Conservation (phyloP, 1,140 invertebrate species). For the Xylocopa sonorina region DNA sequence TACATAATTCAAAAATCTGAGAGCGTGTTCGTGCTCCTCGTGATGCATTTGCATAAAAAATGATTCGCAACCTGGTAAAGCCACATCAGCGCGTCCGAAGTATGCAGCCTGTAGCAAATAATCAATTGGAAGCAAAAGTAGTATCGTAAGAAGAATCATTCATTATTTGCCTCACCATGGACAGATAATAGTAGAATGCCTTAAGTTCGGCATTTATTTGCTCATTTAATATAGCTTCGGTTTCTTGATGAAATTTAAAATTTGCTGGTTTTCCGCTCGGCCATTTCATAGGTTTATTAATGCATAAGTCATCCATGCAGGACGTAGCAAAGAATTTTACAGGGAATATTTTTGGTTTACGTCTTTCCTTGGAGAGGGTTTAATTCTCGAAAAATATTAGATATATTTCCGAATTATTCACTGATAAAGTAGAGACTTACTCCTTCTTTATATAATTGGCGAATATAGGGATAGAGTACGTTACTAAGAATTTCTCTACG, state of each 20-base stretch:
- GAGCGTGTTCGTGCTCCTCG: slow-evolving; percentile 72
- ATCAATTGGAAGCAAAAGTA: background rate
- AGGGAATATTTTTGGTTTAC: background rate
- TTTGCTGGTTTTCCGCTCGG: slow-evolving; percentile 63
- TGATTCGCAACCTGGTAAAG: slow-evolving; percentile 73
- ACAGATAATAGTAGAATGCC: slow-evolving; percentile 76
- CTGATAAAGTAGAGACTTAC: slow-evolving; percentile 7
- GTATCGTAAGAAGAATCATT: background rate
- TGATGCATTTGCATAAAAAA: slow-evolving; percentile 76
- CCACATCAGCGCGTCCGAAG: slow-evolving; percentile 74
- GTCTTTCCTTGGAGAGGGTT: background rate
- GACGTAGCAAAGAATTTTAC: background rate
- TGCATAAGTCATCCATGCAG: slow-evolving; percentile 9
- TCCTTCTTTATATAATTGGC: background rate
- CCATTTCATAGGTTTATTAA: slow-evolving; percentile 65
- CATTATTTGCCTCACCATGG: slow-evolving; percentile 68
- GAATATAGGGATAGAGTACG: background rate
- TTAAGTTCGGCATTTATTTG: slow-evolving; percentile 73
- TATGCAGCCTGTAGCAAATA: slow-evolving; percentile 67
- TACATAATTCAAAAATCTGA: slow-evolving; percentile 71
- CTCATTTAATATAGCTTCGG: slow-evolving; percentile 70
- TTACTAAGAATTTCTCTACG: slow-evolving; percentile 6
- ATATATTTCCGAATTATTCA: background rate
- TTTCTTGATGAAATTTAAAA: slow-evolving; percentile 75
- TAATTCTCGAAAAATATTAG: slow-evolving; percentile 30